These are phyloP conservation scores for Agonopterix heracliana DNA, from an alignment of 2,888 invertebrate genomes.

Conservation along the genomic window DNA sequence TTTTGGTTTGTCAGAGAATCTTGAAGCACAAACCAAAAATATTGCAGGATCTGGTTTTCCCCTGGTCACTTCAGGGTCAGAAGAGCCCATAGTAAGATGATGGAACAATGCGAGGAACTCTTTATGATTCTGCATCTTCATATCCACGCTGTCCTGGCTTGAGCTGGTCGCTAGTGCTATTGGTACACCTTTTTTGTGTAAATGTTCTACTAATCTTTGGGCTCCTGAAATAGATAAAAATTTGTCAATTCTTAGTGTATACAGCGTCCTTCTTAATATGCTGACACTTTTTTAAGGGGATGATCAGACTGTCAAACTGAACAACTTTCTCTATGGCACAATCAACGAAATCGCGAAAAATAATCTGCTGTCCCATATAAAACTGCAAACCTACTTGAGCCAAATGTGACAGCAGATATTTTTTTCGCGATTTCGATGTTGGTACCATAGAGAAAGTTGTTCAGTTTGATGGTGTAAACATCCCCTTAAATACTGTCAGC, in stretches of 20 bases:
- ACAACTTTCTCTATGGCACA: no score
- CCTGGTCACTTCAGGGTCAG: constrained; percentile 87
- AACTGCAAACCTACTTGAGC: no score
- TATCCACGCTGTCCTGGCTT: constrained; percentile 79
- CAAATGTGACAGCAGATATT: no score
- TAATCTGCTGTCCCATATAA: no score
- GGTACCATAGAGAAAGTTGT: no score
- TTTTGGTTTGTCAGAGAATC: constrained; percentile 82
- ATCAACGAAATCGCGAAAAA: no score
- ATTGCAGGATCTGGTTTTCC: constrained; percentile 94
- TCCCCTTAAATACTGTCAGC: no score
- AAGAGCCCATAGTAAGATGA: constrained; percentile 86
- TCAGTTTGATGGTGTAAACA: no score
- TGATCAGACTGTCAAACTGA: no score
- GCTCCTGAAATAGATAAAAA: constrained; percentile 77
- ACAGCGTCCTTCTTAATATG: no score
- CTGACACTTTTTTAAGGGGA: no score
- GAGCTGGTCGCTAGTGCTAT: constrained; percentile 93
- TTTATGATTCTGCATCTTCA: constrained; percentile 81
- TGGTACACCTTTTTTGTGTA: constrained; percentile 83
- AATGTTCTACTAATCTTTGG: constrained; percentile 83
- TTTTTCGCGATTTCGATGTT: no score
- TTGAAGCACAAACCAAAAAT: constrained; percentile 84
- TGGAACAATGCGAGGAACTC: constrained; percentile 80
- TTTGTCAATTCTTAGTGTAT: background rate